A percentile compares a stretch with the other conserved stretches of the same genome.
These are phyloP conservation scores for Microtus californicus DNA, from an alignment of 2,797 vertebrate species.

Conservation along the genomic window DNA sequence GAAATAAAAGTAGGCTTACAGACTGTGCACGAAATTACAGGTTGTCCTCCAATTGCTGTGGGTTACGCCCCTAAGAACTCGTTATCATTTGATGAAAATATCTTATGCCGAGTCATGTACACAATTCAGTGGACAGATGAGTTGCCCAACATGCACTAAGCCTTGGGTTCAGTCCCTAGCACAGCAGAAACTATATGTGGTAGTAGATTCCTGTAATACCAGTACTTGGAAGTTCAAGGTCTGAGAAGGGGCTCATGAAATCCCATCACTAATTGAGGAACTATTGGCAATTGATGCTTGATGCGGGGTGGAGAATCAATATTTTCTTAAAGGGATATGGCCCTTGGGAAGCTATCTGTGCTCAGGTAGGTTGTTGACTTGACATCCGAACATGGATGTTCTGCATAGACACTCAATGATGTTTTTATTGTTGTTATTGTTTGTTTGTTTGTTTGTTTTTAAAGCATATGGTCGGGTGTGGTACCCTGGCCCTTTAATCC, in stretches of 20 bases:
- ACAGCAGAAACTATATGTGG: not conserved
- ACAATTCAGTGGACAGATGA: not conserved
- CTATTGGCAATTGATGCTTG: not conserved
- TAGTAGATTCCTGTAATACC: too few relatives aligned
- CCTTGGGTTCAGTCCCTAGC: not conserved
- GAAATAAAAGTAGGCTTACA: not conserved
- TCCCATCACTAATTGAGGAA: not conserved
- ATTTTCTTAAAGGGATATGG: not conserved
- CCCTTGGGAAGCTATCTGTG: not conserved
- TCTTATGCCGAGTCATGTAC: not conserved
- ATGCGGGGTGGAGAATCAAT: not conserved
- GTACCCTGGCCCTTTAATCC: not conserved
- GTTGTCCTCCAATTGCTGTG: not conserved
- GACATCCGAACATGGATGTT: too few relatives aligned
- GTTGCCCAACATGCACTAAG: not conserved
- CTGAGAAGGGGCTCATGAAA: not conserved
- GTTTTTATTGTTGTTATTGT: not conserved
- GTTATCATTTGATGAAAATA: not conserved
- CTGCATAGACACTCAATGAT: too few relatives aligned
- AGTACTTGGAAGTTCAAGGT: not conserved
- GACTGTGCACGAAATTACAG: not conserved
- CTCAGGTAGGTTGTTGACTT: not conserved
- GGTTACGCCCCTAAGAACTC: not conserved
- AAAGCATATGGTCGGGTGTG: not conserved
- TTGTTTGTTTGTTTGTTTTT: not conserved